A percentile compares a stretch with the other conserved stretches of the same genome.
These are phyloP conservation scores for Pantherophis guttatus DNA, from an alignment of 2,113 vertebrate genomes.

Conservation along the genomic window DNA sequence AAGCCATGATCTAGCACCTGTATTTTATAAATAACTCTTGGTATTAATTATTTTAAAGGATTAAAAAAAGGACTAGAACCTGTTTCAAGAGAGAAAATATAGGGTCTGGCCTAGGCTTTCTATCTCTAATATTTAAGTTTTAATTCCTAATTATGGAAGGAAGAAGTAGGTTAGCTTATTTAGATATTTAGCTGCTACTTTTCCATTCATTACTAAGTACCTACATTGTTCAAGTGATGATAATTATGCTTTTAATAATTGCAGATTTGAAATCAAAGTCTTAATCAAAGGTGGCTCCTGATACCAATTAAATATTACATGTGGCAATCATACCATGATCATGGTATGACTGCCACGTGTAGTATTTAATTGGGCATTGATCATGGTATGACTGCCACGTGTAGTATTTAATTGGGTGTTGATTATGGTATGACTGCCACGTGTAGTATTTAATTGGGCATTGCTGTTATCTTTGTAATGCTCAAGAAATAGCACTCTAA, in stretches of 20 bases:
- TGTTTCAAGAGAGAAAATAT: constrained; percentile 7
- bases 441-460: background rate
- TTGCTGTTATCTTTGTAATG: background rate
- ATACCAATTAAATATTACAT: constrained; percentile 17
- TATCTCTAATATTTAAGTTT: background rate
- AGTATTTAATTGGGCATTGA: no score
- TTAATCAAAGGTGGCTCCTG: constrained; percentile 27
- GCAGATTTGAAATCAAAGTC: constrained; percentile 29
- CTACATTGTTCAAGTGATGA: constrained; percentile 14
- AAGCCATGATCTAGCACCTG: background rate
- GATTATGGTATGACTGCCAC: constrained; percentile 1
- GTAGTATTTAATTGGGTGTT: no score
- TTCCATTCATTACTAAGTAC: constrained; percentile 20
- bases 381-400: no score
- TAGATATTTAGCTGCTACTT: constrained; percentile 3
- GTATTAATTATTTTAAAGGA: constrained; percentile 15
- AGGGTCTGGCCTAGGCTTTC: background rate
- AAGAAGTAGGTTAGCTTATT: constrained; percentile 3
- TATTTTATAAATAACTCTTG: background rate
- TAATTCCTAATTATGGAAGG: background rate
- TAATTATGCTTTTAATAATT: constrained; percentile 37
- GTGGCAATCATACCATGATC: background rate
- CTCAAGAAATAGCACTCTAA: constrained; percentile 40
- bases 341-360: no score
- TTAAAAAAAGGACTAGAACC: constrained; percentile 4